Evolutionary conservation across 2,888 invertebrate genomes (phyloP).

Genomic region (Gisinianus flammeolus): DNA sequence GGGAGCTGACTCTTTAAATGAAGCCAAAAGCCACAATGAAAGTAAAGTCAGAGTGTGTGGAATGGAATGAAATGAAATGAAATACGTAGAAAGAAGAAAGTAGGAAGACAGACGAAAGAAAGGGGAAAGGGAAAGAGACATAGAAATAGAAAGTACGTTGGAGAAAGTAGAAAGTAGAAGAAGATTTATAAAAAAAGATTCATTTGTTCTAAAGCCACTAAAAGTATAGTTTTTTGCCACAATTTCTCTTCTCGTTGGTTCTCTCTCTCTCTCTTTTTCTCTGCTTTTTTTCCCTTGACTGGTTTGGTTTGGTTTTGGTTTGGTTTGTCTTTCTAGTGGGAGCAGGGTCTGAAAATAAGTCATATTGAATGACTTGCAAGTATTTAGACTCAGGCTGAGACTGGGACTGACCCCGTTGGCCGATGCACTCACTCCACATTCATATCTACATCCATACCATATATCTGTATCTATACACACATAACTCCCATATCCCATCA

Average conservation of each 20-base stretch:
- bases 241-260: conserved; percentile 12
- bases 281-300: background rate
- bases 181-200: background rate
- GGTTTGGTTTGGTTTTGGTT: background rate
- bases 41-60: background rate
- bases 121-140: background rate
- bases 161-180: background rate
- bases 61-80: background rate
- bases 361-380: conserved; percentile 28
- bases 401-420: conserved; percentile 14
- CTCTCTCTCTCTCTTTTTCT: background rate
- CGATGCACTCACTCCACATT: conserved; percentile 18
- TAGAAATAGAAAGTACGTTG: background rate
- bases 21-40: background rate
- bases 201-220: conserved; percentile 22
- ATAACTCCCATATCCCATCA: too few relatives aligned
- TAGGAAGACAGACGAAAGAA: background rate
- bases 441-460: background rate
- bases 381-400: conserved; percentile 5
- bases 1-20: background rate
- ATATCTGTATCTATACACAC: too few relatives aligned
- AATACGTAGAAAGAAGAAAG: background rate
- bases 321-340: background rate
- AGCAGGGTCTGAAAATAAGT: conserved; percentile 6
- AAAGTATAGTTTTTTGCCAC: conserved; percentile 22